Evolutionary conservation across 2,113 vertebrate species (phyloP), one percentile per base, ranked within the genome.

Genomic region (Platysteira castanea): DNA sequence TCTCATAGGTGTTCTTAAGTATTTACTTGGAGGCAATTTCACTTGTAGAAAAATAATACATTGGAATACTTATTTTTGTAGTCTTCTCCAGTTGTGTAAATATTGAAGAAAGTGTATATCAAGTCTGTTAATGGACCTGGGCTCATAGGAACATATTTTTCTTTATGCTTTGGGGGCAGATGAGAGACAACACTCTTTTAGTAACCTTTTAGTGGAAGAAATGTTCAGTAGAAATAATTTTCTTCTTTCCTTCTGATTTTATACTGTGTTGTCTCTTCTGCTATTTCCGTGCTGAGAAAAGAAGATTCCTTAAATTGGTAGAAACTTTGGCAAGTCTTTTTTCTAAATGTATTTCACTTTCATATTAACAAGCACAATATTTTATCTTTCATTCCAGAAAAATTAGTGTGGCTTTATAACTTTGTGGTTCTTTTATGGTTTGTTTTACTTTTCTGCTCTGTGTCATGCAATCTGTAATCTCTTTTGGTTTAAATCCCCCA

Each of bases 381-480:
- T 82, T 69, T 89, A 49, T 60, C 35, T 85, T 71, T 59, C 28
- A 77, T 94, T 94, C 60, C 50, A 77, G 57, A 91, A 77, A 44
- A 95, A 60, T 50, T 57, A 50, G 18, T 30, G 19, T 91, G 42
- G 41, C 30, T 92, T 94, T 87, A 85, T 16, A 93, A 69, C 31
- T 74, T 61, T 31, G 46, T 73, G 60, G 59, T 75, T 85, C 10
- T 94, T 83, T 61, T 46, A 57, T 79, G 53, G 15, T 87, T 95
- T 96, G 49, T 60, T 90, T 70, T 76, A 81, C 44, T 95, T 97
- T 95, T 81, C 37, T 83, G n/a, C 56, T 82, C 31, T 77, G 65
- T 69, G 41, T 89, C 35, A 78, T 10, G 27, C 57, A 63, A 87
- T 27, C 15, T 94, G 94, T 94, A 87, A 59, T 93, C 13, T 59